These are phyloP conservation scores for Dasyprocta punctata DNA, from an alignment of 2,113 vertebrate genomes.

Conservation along the genomic window DNA sequence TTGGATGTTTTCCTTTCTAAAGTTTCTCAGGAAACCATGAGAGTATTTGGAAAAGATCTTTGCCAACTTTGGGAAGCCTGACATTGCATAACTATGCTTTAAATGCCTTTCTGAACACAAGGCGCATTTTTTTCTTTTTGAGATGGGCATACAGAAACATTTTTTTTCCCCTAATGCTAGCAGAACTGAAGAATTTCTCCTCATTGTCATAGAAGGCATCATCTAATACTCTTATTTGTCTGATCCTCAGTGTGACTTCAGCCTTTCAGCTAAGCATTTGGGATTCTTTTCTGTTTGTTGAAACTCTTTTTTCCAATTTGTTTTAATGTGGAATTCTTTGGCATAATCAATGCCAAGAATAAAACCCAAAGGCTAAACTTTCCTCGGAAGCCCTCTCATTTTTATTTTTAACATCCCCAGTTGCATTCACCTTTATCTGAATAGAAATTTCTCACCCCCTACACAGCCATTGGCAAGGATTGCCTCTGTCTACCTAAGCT, in stretches of 20 bases:
- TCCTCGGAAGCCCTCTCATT: background rate
- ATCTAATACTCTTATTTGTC: background rate
- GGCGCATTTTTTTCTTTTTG: background rate
- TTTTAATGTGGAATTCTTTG: slow-evolving; percentile 65
- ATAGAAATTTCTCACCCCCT: slow-evolving; percentile 79
- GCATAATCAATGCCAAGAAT: slow-evolving; percentile 43
- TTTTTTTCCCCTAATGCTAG: slow-evolving; percentile 41
- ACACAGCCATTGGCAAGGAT: slow-evolving; percentile 57
- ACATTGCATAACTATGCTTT: slow-evolving; percentile 60
- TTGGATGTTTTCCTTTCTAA: slow-evolving; percentile 61
- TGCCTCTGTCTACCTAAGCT: slow-evolving; percentile 36
- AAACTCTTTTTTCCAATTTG: slow-evolving; percentile 26
- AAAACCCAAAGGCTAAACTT: slow-evolving; percentile 69
- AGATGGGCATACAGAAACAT: background rate
- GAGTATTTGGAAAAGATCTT: slow-evolving; percentile 60
- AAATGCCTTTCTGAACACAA: slow-evolving; percentile 53
- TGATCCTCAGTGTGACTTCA: background rate
- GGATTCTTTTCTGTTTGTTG: background rate
- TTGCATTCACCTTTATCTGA: slow-evolving; percentile 72
- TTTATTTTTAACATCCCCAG: slow-evolving; percentile 28
- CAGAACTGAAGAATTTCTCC: background rate
- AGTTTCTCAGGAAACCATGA: slow-evolving; percentile 69
- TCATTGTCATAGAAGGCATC: background rate
- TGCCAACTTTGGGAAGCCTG: slow-evolving; percentile 62
- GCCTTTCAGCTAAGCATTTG: slow-evolving; percentile 18